Conservation (phyloP, 2,797 vertebrate genomes). For the Danio tinwini region DNA sequence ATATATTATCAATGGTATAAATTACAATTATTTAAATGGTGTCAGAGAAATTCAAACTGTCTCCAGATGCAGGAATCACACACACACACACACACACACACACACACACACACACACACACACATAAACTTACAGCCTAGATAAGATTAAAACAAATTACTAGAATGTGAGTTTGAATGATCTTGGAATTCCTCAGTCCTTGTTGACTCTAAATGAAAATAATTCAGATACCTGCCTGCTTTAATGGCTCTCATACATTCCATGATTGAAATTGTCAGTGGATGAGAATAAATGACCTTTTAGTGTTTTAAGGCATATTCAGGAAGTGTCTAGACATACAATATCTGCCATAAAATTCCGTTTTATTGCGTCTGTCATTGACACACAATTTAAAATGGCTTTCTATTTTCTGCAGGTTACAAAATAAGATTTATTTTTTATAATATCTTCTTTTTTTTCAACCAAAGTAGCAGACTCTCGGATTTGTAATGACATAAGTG, state of each 20-base stretch:
- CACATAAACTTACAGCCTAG: too few species aligned
- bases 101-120: background rate
- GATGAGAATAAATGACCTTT: background rate
- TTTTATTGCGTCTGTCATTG: background rate
- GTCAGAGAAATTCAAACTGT: constrained; percentile 4
- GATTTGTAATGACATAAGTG: background rate
- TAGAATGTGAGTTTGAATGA: background rate
- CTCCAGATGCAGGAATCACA: background rate
- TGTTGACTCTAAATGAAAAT: background rate
- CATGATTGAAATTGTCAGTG: background rate
- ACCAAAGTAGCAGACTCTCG: background rate
- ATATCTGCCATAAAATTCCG: background rate
- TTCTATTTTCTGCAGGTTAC: background rate
- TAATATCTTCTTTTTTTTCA: background rate
- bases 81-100: background rate
- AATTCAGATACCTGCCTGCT: background rate
- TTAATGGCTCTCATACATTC: background rate
- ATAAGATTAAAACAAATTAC: background rate
- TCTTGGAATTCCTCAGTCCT: constrained; percentile 28
- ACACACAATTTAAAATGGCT: background rate
- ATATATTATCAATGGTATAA: background rate
- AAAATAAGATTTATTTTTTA: background rate
- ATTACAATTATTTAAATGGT: background rate
- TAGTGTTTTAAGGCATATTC: background rate
- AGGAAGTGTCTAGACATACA: too few species aligned